Evolutionary conservation across 2,113 vertebrate species (phyloP), one percentile per base, ranked within the genome.

Genomic region (Cathartes aura): DNA sequence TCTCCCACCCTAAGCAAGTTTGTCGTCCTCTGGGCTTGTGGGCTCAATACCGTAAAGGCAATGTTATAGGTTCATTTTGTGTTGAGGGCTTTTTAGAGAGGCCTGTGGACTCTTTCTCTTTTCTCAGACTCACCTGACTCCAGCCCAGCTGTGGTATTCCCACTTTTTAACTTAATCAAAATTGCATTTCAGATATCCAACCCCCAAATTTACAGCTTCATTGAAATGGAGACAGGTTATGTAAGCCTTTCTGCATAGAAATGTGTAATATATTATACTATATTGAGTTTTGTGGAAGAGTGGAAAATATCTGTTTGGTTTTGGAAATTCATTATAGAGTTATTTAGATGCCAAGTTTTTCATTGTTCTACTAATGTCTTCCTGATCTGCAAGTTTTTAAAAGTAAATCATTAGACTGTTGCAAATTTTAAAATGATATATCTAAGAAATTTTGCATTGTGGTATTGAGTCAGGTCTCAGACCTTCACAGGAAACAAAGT

Each of bases 221-320:
- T 42, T 53, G 73, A 72, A 95, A 72, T 53, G 40, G 43, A 82
- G 53, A 72, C 63, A 88, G 74, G 58, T 91, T 94, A 53, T 79
- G 6, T 66, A 93, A 89, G 82, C 42, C n/a, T 67, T 89, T 90
- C 36, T 79, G 45, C 42, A 48, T 50, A 79, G 70, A 96, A 95
- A 91, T 50, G 14, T 87, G 60, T 75, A 82, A 73, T 68, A 63
- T 42, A 88, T 92, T 94, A 89, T n/a, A 47, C 38, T 86, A 59
- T 92, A 89, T 56, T 92, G 75, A 87, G 47, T 90, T 87, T 70
- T 95, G 47, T 91, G 73, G 32, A 92, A 82, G 73, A 96, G 53
- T 94, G 93, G 93, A 94, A 96, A 92, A 92, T 92, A 86, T 47
- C 79, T 87, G 38, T 88, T 90, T 81, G 36, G 47, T 72, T 96